Base-by-base conservation (phyloP, 2,113 vertebrate species). In the Poeciliopsis retropinna region DNA sequence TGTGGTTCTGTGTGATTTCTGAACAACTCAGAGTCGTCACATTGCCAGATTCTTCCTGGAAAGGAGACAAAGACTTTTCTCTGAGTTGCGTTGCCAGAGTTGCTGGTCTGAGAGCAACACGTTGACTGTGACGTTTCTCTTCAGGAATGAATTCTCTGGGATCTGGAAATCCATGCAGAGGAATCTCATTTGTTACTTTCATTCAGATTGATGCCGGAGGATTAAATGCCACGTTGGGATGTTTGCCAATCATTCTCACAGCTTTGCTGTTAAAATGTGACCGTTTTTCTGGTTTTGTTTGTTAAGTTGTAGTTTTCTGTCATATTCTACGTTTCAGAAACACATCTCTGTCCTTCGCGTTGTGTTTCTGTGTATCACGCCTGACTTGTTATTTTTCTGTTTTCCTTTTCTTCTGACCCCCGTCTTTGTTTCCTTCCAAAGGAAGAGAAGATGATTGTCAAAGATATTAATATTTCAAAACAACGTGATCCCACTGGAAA, bases 141-240 rank as follows among this genome's bases (percentile, higher is more conserved):
- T 88, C 41, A 73, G 60, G 81, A 85, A 81, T 75, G 60, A 71
- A 82, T 85, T 41, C 34, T 27, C 69, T 67, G 32, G 76, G 68
- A 79, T 84, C 51, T 62, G 51, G 17, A 76, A 67, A 64, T 66
- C 63, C 27, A 31, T 60, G 72, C 75, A 68, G 57, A 78, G 39
- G 68, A 29, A 1, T 25, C 29, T 64, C 44, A 1, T 9, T 1
- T 60, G 67, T 82, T 60, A 61, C 80, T 64, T 60, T 76, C 57
- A 65, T 60, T 61, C 73, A 71, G 60, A 84, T 71, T 73, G 77
- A 81, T 79, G 51, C 29, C 64, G 19, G 57, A 27, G 6, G 83
- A 75, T 25, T 47, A 82, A 84, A 90, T 79, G 79, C 67, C 79
- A 73, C 15, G 32, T 76, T 60, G 77, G 70, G 65, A 28, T 67